A percentile compares a stretch with the other conserved stretches of the same genome.
Conservation (phyloP, 2,888 invertebrate genomes). For the Cheilosia vernalis region DNA sequence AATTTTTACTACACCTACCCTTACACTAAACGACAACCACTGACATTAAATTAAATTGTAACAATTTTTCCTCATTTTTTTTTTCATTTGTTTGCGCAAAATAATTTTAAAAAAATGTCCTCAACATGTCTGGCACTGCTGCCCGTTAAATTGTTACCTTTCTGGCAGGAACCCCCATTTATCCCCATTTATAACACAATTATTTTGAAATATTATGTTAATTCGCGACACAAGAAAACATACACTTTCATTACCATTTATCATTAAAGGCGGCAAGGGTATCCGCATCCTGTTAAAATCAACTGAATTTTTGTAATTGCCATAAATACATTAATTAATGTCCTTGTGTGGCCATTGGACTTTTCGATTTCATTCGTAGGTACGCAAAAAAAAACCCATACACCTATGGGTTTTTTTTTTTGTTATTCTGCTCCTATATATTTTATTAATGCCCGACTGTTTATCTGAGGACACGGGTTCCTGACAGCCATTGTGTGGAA, state of each 20-base stretch:
- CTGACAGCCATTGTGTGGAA: constrained; percentile 1
- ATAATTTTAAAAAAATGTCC: neutral
- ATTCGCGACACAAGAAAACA: constrained; percentile 42
- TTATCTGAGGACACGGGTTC: constrained; percentile 35
- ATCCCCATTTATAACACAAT: constrained; percentile 37
- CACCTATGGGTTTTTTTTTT: constrained; percentile 42
- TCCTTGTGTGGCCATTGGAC: constrained; percentile 50
- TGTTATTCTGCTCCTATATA: constrained; percentile 17
- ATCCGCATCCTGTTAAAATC: neutral
- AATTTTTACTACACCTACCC: constrained; percentile 27
- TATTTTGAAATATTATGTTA: constrained; percentile 50
- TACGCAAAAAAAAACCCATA: neutral
- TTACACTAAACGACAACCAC: constrained; percentile 21
- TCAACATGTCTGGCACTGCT: too few relatives aligned
- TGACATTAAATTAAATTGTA: constrained; percentile 45
- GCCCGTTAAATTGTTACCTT: neutral
- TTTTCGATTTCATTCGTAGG: constrained; percentile 31
- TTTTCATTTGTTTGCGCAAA: neutral
- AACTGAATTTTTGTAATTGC: constrained; percentile 45
- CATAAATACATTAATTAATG: constrained; percentile 67
- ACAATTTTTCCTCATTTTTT: neutral
- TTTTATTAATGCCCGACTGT: constrained; percentile 56
- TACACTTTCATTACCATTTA: constrained; percentile 46
- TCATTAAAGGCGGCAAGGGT: constrained; percentile 7
- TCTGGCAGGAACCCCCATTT: neutral